Evolutionary conservation across 92 coral and sea anemone genomes (phyloP), one percentile per base, ranked within the genome.

Genomic region (Actinostola sp.): DNA sequence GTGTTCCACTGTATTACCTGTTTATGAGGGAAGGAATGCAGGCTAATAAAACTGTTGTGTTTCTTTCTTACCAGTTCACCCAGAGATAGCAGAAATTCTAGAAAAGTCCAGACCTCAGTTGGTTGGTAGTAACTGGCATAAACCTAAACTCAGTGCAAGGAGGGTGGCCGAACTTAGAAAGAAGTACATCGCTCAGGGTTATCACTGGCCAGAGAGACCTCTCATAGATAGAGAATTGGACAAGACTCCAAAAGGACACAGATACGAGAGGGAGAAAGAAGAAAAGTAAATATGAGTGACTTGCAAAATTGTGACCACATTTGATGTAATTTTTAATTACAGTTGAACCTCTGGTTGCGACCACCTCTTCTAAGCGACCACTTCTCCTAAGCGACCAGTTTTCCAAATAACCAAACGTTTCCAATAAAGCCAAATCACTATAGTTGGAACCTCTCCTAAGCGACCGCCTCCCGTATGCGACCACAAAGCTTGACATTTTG

Each of bases 191-290:
- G 83, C 91, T 17, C 52, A 70, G 41, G 99, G 97, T 16, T 88
- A 79, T 73, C 88, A 75, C 71, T 95, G 99, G 99, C 99, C 99
- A 27, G 83, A 82, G 52, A 95, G 82, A 55, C 99, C 97, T 10
- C 70, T 95, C 74, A 67, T 79, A 30, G 99, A 95, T 64, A 82
- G 97, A 45, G 91, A 87, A 12, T 61, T 95, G 53, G 97, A 95
- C 75, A 86, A 86, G 69, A 77, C 81, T 8, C 92, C 90, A 6
- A 95, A 92, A 67, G 97, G 97, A 64, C 92, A 89, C 67, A 89
- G 80, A 66, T 86, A 78, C 51, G 95, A 83, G 49, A 67, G 83
- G 61, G 85, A 61, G 39, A 88, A 89, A 71, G 87, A 91, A 75
- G 92, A 76, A 74, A 86, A 97, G 99, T 95, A 32, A 73, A 73